Evolutionary conservation across 2,888 invertebrate genomes (phyloP).

Genomic region (Oxystoma pomonae): DNA sequence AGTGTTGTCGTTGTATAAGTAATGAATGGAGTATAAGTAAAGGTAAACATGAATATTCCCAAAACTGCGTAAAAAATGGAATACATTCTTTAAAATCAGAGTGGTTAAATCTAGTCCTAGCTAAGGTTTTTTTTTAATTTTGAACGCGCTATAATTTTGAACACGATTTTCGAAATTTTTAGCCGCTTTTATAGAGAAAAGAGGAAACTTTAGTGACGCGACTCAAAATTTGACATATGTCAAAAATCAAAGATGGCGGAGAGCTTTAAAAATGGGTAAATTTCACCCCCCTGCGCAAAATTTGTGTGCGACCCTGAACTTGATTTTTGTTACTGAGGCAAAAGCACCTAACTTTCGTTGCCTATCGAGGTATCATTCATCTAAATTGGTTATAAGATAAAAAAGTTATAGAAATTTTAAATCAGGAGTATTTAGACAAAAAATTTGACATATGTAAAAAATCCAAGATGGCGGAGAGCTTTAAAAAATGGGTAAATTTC

Average conservation of each 20-base stretch:
- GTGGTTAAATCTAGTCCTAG: too few relatives aligned
- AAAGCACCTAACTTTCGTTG: neutral
- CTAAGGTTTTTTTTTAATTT: too few relatives aligned
- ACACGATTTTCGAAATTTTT: neutral
- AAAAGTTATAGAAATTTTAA: neutral
- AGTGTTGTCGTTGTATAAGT: too few relatives aligned
- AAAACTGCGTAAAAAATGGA: too few relatives aligned
- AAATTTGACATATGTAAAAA: neutral
- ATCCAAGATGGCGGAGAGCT: too few relatives aligned
- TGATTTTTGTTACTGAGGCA: neutral
- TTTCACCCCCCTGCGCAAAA: neutral
- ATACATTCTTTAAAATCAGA: too few relatives aligned
- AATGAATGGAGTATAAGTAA: too few relatives aligned
- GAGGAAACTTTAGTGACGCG: neutral
- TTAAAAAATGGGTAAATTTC: neutral
- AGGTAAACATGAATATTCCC: too few relatives aligned
- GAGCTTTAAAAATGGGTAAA: neutral
- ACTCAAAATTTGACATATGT: neutral
- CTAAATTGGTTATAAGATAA: neutral
- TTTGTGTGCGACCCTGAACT: neutral
- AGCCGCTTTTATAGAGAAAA: neutral
- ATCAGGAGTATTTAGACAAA: neutral
- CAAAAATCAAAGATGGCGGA: neutral
- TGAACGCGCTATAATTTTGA: neutral
- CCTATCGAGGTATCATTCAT: neutral